phyloP scores from a whole-genome alignment of 2,113 vertebrate species.

The Toxotes chatareus region DNA sequence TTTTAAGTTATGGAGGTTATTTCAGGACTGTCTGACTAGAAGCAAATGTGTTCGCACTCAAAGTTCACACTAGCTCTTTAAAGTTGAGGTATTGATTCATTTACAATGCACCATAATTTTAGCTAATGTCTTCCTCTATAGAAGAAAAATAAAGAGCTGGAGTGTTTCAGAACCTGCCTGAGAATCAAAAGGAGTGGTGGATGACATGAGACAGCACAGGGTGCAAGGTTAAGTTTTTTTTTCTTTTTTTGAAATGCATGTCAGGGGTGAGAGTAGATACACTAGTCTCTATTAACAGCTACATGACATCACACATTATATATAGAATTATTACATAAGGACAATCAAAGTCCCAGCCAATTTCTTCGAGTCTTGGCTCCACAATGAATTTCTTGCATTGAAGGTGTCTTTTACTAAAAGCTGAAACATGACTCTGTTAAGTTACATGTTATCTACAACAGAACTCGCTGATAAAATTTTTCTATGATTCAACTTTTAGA shows the following conservation, averaged over 20 bases:
- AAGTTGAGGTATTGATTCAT: too few species aligned
- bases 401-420: constrained; percentile 9
- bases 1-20: too few species aligned
- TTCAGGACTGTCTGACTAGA: too few species aligned
- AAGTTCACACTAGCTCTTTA: too few species aligned
- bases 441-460: neutral
- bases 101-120: too few species aligned
- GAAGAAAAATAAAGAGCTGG: neutral
- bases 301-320: constrained; percentile 15
- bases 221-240: neutral
- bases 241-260: constrained; percentile 19
- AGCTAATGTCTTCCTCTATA: neutral
- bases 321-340: neutral
- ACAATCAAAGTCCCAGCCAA: neutral
- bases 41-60: too few species aligned
- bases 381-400: neutral
- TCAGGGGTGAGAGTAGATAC: neutral
- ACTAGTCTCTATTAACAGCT: constrained; percentile 9
- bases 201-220: neutral
- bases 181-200: neutral
- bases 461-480: neutral
- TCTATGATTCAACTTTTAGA: too few species aligned
- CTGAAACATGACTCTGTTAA: neutral
- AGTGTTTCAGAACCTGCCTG: neutral
- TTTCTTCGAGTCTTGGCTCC: neutral